phyloP scores from a whole-genome alignment of 2,797 vertebrate species.

The Falco rusticolus region DNA sequence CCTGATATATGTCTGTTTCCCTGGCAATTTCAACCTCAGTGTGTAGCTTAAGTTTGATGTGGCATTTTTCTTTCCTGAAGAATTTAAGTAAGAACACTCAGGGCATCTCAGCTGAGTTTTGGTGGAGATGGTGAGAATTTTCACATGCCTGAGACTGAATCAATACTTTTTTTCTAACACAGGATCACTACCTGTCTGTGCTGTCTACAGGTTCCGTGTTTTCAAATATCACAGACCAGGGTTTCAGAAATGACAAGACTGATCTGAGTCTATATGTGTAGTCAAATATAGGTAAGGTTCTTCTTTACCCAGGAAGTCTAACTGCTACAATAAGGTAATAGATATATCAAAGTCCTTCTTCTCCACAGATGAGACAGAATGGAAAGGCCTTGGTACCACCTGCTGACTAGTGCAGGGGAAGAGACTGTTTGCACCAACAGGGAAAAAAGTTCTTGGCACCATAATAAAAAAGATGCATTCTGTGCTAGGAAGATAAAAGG shows the following conservation, averaged over 20 bases:
- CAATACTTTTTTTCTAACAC: background rate
- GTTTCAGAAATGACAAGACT: background rate
- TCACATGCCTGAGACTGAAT: background rate
- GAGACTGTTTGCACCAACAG: background rate
- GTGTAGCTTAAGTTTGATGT: background rate
- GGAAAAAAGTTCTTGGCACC: background rate
- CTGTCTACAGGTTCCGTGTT: accelerated
- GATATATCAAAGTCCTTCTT: background rate
- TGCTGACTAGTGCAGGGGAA: background rate
- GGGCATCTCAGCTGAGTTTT: background rate
- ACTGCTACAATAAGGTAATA: background rate
- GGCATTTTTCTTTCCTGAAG: background rate
- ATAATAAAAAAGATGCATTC: background rate
- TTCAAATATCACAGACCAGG: background rate
- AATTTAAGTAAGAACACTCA: background rate
- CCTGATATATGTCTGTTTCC: conserved; percentile 6
- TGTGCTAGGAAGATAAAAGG: background rate
- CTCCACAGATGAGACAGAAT: background rate
- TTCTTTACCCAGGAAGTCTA: background rate
- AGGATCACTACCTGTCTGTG: background rate
- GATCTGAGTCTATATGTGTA: background rate
- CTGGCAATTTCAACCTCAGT: background rate
- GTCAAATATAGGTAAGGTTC: background rate
- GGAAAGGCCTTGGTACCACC: background rate
- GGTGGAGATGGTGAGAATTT: background rate